A percentile compares a stretch with the other conserved stretches of the same genome.
phyloP scores from a whole-genome alignment of 2,888 invertebrate species.

The Ferdinandea cuprea region DNA sequence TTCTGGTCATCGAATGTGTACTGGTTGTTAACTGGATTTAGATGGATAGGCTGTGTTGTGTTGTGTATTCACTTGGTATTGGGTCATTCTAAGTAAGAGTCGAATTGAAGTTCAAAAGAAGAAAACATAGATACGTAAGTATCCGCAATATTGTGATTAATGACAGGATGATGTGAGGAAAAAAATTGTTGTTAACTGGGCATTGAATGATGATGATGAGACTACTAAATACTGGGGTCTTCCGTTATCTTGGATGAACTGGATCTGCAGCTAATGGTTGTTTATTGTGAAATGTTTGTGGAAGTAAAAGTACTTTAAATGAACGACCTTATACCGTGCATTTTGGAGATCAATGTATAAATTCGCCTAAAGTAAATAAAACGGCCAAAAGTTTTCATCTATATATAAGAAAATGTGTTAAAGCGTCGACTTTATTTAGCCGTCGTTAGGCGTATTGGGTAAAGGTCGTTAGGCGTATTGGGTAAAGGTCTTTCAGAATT shows the following conservation, averaged over 20 bases:
- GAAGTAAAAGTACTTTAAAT: constrained; percentile 1
- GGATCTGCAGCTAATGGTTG: neutral
- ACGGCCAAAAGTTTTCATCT: no score
- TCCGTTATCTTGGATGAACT: neutral
- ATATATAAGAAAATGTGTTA: no score
- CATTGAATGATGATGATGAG: constrained; percentile 1
- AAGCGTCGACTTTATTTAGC: no score
- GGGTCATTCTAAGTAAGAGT: constrained; percentile 20
- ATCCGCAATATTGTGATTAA: constrained; percentile 31
- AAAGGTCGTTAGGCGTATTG: no score
- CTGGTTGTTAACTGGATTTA: constrained; percentile 32
- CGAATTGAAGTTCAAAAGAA: constrained; percentile 12
- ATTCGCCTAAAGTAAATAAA: no score
- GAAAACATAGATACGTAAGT: no score
- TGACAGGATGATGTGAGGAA: constrained; percentile 27
- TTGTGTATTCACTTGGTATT: neutral
- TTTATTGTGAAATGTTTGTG: constrained; percentile 17
- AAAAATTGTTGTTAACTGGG: neutral
- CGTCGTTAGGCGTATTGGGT: no score
- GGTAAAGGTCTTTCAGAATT: no score
- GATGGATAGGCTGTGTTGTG: neutral
- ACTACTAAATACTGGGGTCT: neutral
- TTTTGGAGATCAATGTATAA: no score
- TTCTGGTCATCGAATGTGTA: constrained; percentile 31
- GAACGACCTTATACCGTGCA: no score